These are phyloP conservation scores for Phacellophora camtschatica DNA, from an alignment of 30 jellyfish, hydroid and myxozoan species.

Conservation along the genomic window DNA sequence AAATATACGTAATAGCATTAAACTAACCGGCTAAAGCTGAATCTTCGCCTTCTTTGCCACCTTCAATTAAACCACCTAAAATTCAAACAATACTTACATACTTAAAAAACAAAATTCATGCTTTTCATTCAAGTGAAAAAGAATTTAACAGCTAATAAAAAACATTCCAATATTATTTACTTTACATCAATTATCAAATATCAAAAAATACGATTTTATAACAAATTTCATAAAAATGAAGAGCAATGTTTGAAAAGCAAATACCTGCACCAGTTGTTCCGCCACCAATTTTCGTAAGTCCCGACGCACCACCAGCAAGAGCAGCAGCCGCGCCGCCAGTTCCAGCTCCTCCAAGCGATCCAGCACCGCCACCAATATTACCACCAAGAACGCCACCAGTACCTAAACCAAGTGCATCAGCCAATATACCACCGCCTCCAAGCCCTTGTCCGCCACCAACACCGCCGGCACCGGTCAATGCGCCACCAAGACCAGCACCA, in stretches of 20 bases:
- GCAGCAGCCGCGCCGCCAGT: conserved; percentile 75
- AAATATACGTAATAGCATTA: too few relatives aligned
- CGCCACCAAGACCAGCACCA: conserved; percentile 66
- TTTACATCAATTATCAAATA: too few relatives aligned
- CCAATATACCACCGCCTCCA: conserved; percentile 78
- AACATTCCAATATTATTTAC: too few relatives aligned
- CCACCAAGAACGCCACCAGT: conserved; percentile 86
- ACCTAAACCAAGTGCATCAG: conserved; percentile 71
- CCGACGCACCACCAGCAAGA: conserved; percentile 79
- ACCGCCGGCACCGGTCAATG: conserved; percentile 71
- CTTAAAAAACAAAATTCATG: too few relatives aligned
- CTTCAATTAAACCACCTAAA: conserved; percentile 61
- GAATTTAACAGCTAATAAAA: too few relatives aligned
- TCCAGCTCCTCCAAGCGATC: conserved; percentile 67
- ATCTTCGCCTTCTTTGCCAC: conserved; percentile 66
- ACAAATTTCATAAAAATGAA: too few relatives aligned
- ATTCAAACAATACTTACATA: too few relatives aligned
- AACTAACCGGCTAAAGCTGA: conserved; percentile 57
- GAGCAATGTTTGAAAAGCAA: too few relatives aligned
- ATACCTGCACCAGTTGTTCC: conserved; percentile 77
- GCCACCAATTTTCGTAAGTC: conserved; percentile 52
- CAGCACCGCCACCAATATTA: conserved; percentile 86
- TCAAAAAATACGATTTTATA: too few relatives aligned
- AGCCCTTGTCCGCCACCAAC: conserved; percentile 77
- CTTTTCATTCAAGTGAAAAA: too few relatives aligned